Evolutionary conservation across 2,113 vertebrate genomes (phyloP).

Genomic region (Nesoenas mayeri): DNA sequence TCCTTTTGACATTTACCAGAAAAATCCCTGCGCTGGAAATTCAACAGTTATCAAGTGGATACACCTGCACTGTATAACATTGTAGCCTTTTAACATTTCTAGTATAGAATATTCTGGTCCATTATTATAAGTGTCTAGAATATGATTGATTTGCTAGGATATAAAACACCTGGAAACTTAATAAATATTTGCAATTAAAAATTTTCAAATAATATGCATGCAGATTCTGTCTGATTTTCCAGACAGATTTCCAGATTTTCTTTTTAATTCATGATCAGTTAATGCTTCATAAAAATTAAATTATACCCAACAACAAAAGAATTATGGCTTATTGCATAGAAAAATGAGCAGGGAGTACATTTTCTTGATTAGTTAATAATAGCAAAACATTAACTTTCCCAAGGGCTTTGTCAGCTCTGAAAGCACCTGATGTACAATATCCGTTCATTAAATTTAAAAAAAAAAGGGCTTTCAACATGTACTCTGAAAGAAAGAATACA

Average conservation of each 20-base stretch:
- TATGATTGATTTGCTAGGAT: background rate
- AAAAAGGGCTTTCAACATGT: slow-evolving; percentile 54
- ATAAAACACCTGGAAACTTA: background rate
- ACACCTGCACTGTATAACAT: background rate
- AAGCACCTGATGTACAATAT: slow-evolving; percentile 42
- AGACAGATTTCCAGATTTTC: background rate
- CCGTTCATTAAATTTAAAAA: background rate
- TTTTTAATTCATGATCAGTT: slow-evolving; percentile 56
- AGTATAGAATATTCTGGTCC: background rate
- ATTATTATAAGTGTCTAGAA: background rate
- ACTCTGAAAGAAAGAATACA: slow-evolving; percentile 48
- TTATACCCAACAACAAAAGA: slow-evolving; percentile 55
- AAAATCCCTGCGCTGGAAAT: background rate
- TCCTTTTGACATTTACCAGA: background rate
- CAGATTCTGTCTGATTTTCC: slow-evolving; percentile 20
- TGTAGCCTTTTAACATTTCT: background rate
- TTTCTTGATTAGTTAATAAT: slow-evolving; percentile 64
- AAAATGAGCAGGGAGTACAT: slow-evolving; percentile 47
- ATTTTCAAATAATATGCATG: slow-evolving; percentile 4
- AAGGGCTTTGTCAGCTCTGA: slow-evolving; percentile 66
- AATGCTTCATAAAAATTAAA: slow-evolving; percentile 69
- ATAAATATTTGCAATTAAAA: slow-evolving; percentile 4
- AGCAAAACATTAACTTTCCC: slow-evolving; percentile 70
- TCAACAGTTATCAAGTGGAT: background rate
- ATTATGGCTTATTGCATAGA: slow-evolving; percentile 54